Percentiles rank a stretch among this genome's conserved stretches.
Conservation (phyloP, 1,140 invertebrate species). For the Melipona quadrifasciata region DNA sequence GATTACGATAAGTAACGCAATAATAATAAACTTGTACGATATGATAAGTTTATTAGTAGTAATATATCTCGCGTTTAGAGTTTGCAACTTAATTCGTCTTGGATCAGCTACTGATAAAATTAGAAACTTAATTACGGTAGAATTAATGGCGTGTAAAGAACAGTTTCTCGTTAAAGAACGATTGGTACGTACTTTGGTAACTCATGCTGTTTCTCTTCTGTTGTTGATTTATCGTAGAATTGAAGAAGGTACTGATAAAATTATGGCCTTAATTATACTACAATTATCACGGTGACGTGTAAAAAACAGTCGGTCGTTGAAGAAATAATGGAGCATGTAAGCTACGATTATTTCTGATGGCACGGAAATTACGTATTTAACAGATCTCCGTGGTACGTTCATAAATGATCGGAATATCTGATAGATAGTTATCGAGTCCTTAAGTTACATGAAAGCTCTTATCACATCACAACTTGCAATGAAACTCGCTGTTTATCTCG, state of each 20-base stretch:
- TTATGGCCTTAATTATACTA: neutral
- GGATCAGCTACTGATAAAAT: neutral
- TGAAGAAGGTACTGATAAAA: neutral
- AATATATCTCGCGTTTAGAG: too few relatives aligned
- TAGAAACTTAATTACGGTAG: neutral
- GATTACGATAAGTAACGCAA: neutral
- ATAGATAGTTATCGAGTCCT: conserved; percentile 20
- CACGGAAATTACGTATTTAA: conserved; percentile 10
- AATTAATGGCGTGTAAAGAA: neutral
- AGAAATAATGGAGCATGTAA: neutral
- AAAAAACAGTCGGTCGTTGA: neutral
- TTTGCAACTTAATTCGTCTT: neutral
- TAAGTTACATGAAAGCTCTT: conserved; percentile 17
- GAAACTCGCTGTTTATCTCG: conserved; percentile 4
- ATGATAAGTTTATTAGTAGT: neutral
- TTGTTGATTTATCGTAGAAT: neutral
- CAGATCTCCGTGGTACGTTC: neutral
- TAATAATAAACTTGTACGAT: neutral
- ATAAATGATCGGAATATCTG: conserved; percentile 12
- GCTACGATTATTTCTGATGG: neutral
- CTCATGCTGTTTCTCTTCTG: neutral
- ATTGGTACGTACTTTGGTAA: neutral
- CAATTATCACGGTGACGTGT: neutral
- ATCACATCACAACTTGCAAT: neutral
- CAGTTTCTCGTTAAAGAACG: neutral